Evolutionary conservation across 2,888 invertebrate genomes (phyloP), one percentile per base, ranked within the genome.

Genomic region (Rhagonycha fulva): DNA sequence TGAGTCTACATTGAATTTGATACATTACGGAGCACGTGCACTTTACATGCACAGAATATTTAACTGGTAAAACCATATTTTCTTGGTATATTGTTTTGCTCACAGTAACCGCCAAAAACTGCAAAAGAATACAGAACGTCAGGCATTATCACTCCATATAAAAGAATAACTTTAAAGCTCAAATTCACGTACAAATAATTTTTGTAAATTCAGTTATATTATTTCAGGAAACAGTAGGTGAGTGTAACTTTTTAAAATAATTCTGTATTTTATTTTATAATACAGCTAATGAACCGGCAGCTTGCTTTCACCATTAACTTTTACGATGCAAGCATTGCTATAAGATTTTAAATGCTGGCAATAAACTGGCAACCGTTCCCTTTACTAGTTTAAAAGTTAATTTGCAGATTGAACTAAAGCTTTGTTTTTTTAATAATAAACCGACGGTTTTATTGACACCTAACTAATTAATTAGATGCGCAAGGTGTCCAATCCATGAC

Each of bases 11-110:
- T 30, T 62, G 63, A 14, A 74, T 74, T 62, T 70, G 74, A 62
- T 70, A 62, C 61, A 70, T 10, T 69, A 24, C 28, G 47, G 61
- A 68, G 32, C 70, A 74, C 74, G 69, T 74, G 74, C 62, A 62
- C 32, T 74, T 14, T 32, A 70, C 74, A 74, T 74, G 74, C 68
- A 70, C 19, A n/a, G 74, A 74, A 74, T 74, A 74, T 62, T 70
- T 74, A 69, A 74, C 61, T 68, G 14, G 12, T 11, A 63, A 63
- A 63, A 24, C 23, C 24, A 19, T 23, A 24, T 24, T 26, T 66
- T 66, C 26, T n/a, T 12, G n/a, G 26, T 24, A 24, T n/a, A 24
- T 66, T 24, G 23, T 66, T 66, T 26, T 66, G 11, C 14, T 62
- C 60, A 4, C 26, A 2, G 7, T 47, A 32, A 47, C 47, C n/a